Evolutionary conservation across 2,113 vertebrate genomes (phyloP).

Genomic region (Marcusenius ussheri): DNA sequence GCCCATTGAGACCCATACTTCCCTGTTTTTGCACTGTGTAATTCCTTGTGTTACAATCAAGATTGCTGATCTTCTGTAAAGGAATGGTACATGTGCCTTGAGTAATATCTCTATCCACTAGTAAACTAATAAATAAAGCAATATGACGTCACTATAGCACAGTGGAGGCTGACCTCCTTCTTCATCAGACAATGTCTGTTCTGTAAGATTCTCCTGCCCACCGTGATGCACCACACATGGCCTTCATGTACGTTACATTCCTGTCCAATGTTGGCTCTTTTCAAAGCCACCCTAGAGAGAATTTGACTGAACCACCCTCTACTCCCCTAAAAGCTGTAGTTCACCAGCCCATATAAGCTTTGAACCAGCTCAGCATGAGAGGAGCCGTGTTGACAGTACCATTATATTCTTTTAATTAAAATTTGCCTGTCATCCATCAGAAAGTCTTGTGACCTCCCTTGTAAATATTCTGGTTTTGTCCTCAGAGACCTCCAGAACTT

Average conservation of each 20-base stretch:
- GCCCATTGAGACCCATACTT: background rate
- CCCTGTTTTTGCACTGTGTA: background rate
- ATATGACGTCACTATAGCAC: background rate
- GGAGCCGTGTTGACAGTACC: background rate
- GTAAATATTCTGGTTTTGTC: background rate
- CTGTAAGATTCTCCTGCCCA: background rate
- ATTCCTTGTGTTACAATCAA: background rate
- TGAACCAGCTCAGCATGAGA: background rate
- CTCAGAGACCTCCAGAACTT: background rate
- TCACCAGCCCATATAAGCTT: background rate
- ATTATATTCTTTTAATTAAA: background rate
- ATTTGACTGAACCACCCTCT: background rate
- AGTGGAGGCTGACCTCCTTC: background rate
- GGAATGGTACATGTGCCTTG: background rate
- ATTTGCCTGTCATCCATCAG: background rate
- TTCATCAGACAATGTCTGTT: slow-evolving; percentile 3
- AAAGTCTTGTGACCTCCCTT: background rate
- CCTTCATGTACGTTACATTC: background rate
- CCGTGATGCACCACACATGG: background rate
- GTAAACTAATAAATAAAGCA: background rate
- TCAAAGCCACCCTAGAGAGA: background rate
- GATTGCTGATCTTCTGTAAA: background rate
- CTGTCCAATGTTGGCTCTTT: background rate
- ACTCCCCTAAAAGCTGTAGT: background rate
- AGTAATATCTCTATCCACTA: background rate